Conservation (phyloP, 2,888 invertebrate species). For the Acrobasis repandana region DNA sequence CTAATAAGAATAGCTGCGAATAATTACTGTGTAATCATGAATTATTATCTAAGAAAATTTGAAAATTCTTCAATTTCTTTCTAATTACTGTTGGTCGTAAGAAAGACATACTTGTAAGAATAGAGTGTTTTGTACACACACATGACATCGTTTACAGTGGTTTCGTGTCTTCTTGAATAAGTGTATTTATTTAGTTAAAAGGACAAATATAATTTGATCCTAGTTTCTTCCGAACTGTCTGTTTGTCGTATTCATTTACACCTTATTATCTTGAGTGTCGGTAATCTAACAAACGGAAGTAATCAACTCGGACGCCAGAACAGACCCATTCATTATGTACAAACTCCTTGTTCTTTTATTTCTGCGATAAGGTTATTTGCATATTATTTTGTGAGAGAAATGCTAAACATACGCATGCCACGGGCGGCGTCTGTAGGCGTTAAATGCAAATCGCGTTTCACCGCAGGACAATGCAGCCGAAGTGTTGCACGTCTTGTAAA, state of each 20-base stretch:
- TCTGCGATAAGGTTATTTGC: slow-evolving; percentile 32
- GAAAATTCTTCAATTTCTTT: no score
- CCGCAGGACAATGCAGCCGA: slow-evolving; percentile 72
- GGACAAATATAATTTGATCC: slow-evolving; percentile 53
- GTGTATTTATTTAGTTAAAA: slow-evolving; percentile 53
- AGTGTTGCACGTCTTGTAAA: slow-evolving; percentile 79
- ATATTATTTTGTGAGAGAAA: slow-evolving; percentile 50
- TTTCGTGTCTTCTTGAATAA: slow-evolving; percentile 22
- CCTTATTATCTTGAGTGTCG: slow-evolving; percentile 51
- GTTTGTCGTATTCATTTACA: slow-evolving; percentile 51
- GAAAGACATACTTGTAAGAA: not conserved
- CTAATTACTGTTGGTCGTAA: not conserved
- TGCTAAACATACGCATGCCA: slow-evolving; percentile 51
- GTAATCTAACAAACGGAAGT: slow-evolving; percentile 47
- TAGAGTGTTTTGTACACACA: not conserved
- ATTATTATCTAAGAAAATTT: no score
- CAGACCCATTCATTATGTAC: slow-evolving; percentile 39
- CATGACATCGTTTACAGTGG: not conserved
- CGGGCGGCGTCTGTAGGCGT: slow-evolving; percentile 57
- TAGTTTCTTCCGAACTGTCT: slow-evolving; percentile 48
- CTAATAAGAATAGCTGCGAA: no score
- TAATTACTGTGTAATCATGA: no score
- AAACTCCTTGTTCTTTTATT: slow-evolving; percentile 37
- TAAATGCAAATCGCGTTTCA: slow-evolving; percentile 79
- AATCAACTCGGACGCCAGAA: slow-evolving; percentile 37